Evolutionary conservation across 2,113 vertebrate genomes (phyloP).

Genomic region (Albula goreensis): DNA sequence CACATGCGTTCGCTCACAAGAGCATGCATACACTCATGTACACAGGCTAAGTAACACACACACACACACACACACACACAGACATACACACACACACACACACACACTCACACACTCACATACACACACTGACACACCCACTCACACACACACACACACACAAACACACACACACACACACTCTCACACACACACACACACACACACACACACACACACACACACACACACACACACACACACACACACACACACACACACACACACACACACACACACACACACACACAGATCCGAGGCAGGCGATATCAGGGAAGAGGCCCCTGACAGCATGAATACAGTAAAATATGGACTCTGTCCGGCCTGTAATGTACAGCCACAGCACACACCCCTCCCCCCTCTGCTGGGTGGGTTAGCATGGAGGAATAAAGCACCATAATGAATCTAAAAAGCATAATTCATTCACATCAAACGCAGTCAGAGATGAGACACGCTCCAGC

Average conservation of each 20-base stretch:
- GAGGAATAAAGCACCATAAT: conserved; percentile 74
- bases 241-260: not conserved
- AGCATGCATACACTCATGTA: not conserved
- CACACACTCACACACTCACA: too few species aligned
- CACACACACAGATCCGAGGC: not conserved
- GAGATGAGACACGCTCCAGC: conserved; percentile 70
- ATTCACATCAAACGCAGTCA: conserved; percentile 68
- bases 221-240: not conserved
- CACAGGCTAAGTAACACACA: not conserved
- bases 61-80: not conserved
- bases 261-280: not conserved
- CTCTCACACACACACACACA: not conserved
- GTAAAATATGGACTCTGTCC: conserved; percentile 73
- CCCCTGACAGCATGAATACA: conserved; percentile 61
- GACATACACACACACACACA: not conserved
- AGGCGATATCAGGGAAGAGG: conserved; percentile 4
- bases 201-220: too few species aligned
- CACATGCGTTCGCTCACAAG: too few species aligned
- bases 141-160: not conserved
- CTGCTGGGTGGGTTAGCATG: conserved; percentile 41
- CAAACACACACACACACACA: too few species aligned
- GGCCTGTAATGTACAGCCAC: conserved; percentile 44
- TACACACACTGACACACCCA: not conserved
- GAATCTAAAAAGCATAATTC: conserved; percentile 75
- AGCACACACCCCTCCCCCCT: conserved; percentile 61